Conservation (phyloP, 2,888 invertebrate species). For the Aquatica leii region DNA sequence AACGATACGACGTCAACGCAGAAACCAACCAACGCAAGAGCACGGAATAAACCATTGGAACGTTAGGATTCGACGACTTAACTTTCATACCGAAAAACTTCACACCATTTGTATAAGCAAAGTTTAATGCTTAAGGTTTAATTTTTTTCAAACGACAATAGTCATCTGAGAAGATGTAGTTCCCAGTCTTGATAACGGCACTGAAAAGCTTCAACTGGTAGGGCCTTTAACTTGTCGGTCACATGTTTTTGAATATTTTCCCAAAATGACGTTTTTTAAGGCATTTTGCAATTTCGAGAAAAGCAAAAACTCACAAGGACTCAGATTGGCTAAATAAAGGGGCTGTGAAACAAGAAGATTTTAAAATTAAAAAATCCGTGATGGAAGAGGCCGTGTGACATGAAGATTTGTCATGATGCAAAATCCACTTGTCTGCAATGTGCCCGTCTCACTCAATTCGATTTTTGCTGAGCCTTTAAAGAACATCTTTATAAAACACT, state of each 20-base stretch:
- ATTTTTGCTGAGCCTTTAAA: constrained; percentile 15
- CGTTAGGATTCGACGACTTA: no score
- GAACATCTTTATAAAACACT: constrained; percentile 10
- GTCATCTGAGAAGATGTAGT: neutral
- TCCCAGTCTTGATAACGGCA: neutral
- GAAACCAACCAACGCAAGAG: no score
- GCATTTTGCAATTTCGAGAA: constrained; percentile 7
- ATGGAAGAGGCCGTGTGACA: neutral
- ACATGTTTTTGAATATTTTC: constrained; percentile 15
- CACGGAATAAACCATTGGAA: no score
- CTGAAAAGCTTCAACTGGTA: neutral
- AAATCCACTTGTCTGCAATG: constrained; percentile 14
- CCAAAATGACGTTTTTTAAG: constrained; percentile 19
- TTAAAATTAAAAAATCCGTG: neutral
- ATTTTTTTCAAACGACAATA: neutral
- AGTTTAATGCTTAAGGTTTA: no score
- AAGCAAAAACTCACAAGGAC: neutral
- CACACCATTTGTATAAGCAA: no score
- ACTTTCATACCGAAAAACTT: no score
- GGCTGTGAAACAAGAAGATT: neutral
- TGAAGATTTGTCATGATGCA: neutral
- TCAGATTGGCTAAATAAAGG: neutral
- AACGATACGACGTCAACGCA: no score
- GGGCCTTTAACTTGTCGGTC: neutral
- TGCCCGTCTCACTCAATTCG: constrained; percentile 13